phyloP scores from a whole-genome alignment of 2,797 vertebrate species.

The Peromyscus aztecus region DNA sequence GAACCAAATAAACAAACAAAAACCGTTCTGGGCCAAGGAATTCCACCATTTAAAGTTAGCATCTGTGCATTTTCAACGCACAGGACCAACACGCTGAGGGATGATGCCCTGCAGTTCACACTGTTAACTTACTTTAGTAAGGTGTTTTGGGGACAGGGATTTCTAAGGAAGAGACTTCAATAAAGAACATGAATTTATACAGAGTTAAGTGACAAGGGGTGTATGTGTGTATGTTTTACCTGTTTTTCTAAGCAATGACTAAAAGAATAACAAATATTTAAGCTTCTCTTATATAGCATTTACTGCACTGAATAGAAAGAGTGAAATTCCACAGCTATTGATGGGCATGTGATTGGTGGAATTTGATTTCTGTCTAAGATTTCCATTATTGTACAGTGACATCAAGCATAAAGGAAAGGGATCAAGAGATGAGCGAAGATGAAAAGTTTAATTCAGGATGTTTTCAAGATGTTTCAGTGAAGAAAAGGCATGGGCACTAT shows the following conservation, averaged over 20 bases:
- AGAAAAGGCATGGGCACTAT: neutral
- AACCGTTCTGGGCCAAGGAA: neutral
- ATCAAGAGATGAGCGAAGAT: neutral
- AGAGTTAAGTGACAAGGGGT: neutral
- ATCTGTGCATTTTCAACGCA: neutral
- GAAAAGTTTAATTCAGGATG: slow-evolving; percentile 23
- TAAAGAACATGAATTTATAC: slow-evolving; percentile 24
- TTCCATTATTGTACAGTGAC: neutral
- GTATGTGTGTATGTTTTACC: neutral
- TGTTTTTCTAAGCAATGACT: slow-evolving; percentile 20
- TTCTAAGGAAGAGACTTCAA: neutral
- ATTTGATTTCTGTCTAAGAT: neutral
- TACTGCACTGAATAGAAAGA: slow-evolving; percentile 3
- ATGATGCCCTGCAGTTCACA: neutral
- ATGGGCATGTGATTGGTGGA: neutral
- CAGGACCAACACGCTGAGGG: neutral
- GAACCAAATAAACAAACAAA: neutral
- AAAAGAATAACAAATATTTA: slow-evolving; percentile 29
- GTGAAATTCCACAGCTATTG: neutral
- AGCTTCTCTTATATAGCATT: neutral
- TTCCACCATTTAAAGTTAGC: neutral
- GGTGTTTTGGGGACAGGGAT: neutral
- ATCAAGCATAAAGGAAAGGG: slow-evolving; percentile 14
- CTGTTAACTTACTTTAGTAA: neutral
- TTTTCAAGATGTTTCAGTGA: neutral